phyloP scores from a whole-genome alignment of 1,140 invertebrate species.

The Camponotus pennsylvanicus region DNA sequence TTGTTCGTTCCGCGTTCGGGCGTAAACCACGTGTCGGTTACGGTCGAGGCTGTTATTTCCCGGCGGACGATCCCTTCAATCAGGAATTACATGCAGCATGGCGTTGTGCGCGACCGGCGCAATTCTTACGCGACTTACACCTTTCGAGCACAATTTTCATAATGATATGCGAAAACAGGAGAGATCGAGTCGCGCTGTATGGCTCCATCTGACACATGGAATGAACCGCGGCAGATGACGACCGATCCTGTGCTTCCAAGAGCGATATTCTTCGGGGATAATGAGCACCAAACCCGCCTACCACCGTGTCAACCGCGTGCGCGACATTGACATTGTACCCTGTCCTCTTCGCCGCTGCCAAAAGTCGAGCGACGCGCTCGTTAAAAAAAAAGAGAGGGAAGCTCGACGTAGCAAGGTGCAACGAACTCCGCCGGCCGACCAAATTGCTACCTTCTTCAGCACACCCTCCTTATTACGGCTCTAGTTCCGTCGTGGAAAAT shows the following conservation, averaged over 20 bases:
- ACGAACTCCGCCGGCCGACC: slow-evolving; percentile 25
- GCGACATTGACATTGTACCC: slow-evolving; percentile 43
- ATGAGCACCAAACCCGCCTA: slow-evolving; percentile 24
- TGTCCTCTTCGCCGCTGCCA: background rate
- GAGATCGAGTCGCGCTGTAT: slow-evolving; percentile 52
- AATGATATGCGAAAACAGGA: slow-evolving; percentile 77
- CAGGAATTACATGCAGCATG: slow-evolving; percentile 31
- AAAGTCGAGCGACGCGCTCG: slow-evolving; percentile 23
- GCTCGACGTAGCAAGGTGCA: slow-evolving; percentile 24
- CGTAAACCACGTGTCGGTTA: slow-evolving; percentile 40
- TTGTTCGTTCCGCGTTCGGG: slow-evolving; percentile 2
- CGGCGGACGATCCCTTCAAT: slow-evolving; percentile 57
- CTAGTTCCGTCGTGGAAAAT: slow-evolving; percentile 55
- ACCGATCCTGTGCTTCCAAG: slow-evolving; percentile 49
- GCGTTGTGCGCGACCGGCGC: slow-evolving; percentile 41
- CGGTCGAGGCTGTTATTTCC: slow-evolving; percentile 31
- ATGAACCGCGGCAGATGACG: slow-evolving; percentile 72
- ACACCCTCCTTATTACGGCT: slow-evolving; percentile 57
- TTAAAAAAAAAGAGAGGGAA: slow-evolving; percentile 19
- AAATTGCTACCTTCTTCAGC: slow-evolving; percentile 65
- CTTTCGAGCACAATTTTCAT: slow-evolving; percentile 78
- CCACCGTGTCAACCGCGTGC: slow-evolving; percentile 9
- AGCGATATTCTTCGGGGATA: slow-evolving; percentile 45
- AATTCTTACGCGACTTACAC: slow-evolving; percentile 67
- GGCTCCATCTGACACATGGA: slow-evolving; percentile 75